Evolutionary conservation across 2,888 invertebrate genomes (phyloP), one percentile per base, ranked within the genome.

Genomic region (Pemphredon lugubris): DNA sequence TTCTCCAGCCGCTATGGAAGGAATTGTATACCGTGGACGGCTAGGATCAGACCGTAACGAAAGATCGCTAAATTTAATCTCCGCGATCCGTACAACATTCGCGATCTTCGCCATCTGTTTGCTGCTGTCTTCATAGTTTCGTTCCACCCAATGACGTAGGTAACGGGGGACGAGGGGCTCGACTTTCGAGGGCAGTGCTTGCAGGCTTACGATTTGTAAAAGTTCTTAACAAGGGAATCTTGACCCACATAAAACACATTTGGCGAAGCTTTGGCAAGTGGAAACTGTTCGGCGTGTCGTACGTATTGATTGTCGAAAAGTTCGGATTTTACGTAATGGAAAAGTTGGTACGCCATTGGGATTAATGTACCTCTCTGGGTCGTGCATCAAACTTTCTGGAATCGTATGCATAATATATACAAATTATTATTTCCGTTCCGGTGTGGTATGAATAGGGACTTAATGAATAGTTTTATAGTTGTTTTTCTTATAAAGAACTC

Each of bases 21-120:
- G 26, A 26, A 5, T 7, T 3, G 26, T 26, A 3, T 3, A 26
- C 26, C 7, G 3, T 26, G 3, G 7, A 26, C 26, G 26, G 7
- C 26, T 7, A 26, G 4, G 7, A 11, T 7, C 18, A 14, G 23
- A 42, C 26, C 26, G 20, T 40, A 26, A 30, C 13, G 55, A 55
- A 55, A 44, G 42, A 44, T 32, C 18, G 11, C 42, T 42, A 44
- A 55, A 30, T 44, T 44, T 42, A 44, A 55, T 42, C 21, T 44
- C n/a, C 20, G 32, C 26, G 18, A 16, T 18, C 5, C 13, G n/a
- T 7, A 14, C 30, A 14, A n/a, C 9, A 39, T 21, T 16, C n/a
- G 50, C 13, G 32, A 14, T 23, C 37, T 9, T 39, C 44, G 32
- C 30, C 55, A 30, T 55, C 42, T 55, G 55, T 23, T 11, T 32